Evolutionary conservation across 2,888 invertebrate species (phyloP), one percentile per base, ranked within the genome.

Genomic region (Norana najaformis): DNA sequence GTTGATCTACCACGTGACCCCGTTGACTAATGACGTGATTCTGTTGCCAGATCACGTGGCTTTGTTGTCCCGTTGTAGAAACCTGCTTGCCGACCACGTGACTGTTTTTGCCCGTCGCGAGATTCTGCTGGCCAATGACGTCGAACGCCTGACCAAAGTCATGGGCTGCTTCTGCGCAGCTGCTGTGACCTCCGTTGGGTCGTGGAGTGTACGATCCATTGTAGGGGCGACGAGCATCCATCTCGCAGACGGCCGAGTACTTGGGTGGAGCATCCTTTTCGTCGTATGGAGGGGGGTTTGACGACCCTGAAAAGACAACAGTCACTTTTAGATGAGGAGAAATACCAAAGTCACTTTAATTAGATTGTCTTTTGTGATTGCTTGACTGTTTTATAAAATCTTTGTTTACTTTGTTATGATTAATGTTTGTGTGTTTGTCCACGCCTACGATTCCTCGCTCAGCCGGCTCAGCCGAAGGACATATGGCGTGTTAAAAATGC

Each of bases 231-330:
- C 69, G 85, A 37, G 20, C 85, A 1, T 35, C 35, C 36, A 85
- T 36, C 37, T 16, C 37, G 85, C 85, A 85, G 85, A 85, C 37
- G 85, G 85, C 16, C 1, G 85, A 85, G 36, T 85, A 85, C 20
- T 85, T 85, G 35, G 85, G 85, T 36, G 85, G 85, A 11, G 85
- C 36, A 18, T 85, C 85, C 36, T 85, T 85, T 34, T 36, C 85
- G 36, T 85, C 85, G 23, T 85, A 85, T 18, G 85, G 85, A 23
- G 85, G 85, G 23, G 85, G 85, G 8, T 36, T 85, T 16, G 85
- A 35, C n/a, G 83, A 30, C n/a, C 47, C 47, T 47, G 47, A 23
- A 47, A 47, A 47, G 47, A 47, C 23, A 23, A 6, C 41, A 47
- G 47, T 47, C 4, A 6, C 6, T 47, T 47, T 23, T 23, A 23